Base-by-base conservation (phyloP, 2,888 invertebrate species). In the Baronia brevicornis region DNA sequence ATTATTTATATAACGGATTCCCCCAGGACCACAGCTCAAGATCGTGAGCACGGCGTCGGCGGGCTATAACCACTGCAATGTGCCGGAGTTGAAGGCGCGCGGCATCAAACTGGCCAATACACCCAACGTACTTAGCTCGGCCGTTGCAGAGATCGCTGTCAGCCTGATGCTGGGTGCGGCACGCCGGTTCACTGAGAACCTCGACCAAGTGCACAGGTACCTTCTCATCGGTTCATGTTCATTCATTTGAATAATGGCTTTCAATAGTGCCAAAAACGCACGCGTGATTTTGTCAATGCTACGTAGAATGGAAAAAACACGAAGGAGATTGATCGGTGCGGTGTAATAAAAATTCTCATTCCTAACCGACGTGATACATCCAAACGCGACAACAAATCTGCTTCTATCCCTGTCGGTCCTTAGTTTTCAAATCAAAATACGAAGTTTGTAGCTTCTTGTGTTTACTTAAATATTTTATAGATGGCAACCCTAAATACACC, bases 21-120 rank as follows among this genome's bases (percentile, higher is more conserved):
- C 7, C 1, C n/a, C 50, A 82, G 93, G 94, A 1, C 86, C 90
- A 0, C 86, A 88, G 32, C 64, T 97, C 31, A 93, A 93, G 68
- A 87, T 93, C 0, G 87, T 97, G 3, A 90, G 90, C 1, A 91
- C 95, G 1, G 92, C 92, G 85, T 95, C 96, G 1, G 95, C 95
- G 0, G 97, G 97, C 9, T 90, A 91, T 64, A 95, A 97, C 65
- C 92, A 94, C 54, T 89, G 97, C 40, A 94, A 96, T 59, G 58
- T 93, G 3, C 75, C 86, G 0, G 94, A 91, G 64, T 82, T 96
- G 13, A 91, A 89, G 60, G 84, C 85, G 21, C 85, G 91, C 13
- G 90, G 90, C 11, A 92, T 97, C 49, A 88, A 89, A 39, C 79
- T 97, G 3, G 91, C 94, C 0, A 91, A 94, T 64, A 95, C 96